Conservation (phyloP, 2,888 invertebrate species). For the Ectemnius cavifrons region DNA sequence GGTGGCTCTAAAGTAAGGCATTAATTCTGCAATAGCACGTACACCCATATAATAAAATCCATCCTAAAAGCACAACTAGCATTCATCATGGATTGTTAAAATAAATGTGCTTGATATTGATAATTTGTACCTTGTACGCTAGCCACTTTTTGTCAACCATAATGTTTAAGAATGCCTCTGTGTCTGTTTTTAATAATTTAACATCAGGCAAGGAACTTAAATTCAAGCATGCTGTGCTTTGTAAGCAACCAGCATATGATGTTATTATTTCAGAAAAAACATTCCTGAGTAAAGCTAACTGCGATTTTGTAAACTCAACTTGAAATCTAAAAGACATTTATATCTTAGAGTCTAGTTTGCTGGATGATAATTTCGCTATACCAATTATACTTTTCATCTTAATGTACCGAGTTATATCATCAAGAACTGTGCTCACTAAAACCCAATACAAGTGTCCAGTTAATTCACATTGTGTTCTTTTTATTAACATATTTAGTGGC, state of each 20-base stretch:
- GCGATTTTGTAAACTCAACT: conserved; percentile 58
- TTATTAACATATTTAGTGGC: conserved; percentile 66
- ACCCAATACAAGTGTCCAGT: conserved; percentile 70
- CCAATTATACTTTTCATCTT: not conserved
- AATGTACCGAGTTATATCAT: conserved; percentile 60
- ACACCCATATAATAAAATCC: conserved; percentile 72
- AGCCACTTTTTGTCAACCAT: conserved; percentile 66
- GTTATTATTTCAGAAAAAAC: conserved; percentile 68
- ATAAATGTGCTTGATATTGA: not conserved
- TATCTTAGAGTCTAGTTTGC: not conserved
- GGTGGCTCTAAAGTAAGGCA: conserved; percentile 70
- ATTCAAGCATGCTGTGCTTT: conserved; percentile 68
- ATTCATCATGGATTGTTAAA: too few species aligned
- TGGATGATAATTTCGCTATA: too few species aligned
- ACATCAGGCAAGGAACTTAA: conserved; percentile 53
- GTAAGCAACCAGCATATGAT: conserved; percentile 54
- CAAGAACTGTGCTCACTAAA: conserved; percentile 58
- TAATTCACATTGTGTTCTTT: conserved; percentile 66
- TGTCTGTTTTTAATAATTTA: conserved; percentile 58
- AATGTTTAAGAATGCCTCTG: conserved; percentile 62
- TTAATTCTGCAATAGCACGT: conserved; percentile 70
- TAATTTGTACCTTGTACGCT: conserved; percentile 55
- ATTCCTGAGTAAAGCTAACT: conserved; percentile 63
- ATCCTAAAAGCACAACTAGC: conserved; percentile 54
- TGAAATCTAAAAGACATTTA: conserved; percentile 56